Conservation (phyloP, 2,888 invertebrate genomes). For the Dryocosmus kuriphilus region DNA sequence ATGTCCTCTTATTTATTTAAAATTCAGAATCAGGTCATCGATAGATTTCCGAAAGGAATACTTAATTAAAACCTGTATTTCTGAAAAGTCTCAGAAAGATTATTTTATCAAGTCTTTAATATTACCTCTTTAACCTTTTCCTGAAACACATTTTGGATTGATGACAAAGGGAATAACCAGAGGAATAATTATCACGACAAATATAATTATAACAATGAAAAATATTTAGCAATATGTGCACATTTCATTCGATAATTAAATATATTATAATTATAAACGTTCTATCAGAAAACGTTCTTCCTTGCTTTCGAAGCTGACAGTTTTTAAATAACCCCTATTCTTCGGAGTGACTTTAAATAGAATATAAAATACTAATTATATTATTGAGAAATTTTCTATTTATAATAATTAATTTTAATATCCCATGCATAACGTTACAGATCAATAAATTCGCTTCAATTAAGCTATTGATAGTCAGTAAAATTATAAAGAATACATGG, state of each 20-base stretch:
- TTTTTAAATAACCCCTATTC: background rate
- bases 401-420: constrained; percentile 27
- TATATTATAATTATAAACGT: background rate
- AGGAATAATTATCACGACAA: constrained; percentile 1
- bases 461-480: background rate
- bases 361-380: background rate
- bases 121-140: background rate
- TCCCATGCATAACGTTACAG: constrained; percentile 20
- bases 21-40: background rate
- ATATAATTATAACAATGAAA: background rate
- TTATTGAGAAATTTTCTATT: background rate
- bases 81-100: background rate
- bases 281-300: background rate
- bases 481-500: background rate
- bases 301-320: background rate
- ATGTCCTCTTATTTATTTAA: background rate
- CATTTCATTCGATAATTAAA: background rate
- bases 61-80: background rate
- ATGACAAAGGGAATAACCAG: background rate
- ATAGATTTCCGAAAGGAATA: background rate
- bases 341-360: background rate
- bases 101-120: background rate
- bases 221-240: background rate
- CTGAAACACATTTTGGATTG: background rate
- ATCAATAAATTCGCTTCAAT: background rate